Evolutionary conservation across 2,113 vertebrate species (phyloP), one percentile per base, ranked within the genome.

Genomic region (Danio rerio): DNA sequence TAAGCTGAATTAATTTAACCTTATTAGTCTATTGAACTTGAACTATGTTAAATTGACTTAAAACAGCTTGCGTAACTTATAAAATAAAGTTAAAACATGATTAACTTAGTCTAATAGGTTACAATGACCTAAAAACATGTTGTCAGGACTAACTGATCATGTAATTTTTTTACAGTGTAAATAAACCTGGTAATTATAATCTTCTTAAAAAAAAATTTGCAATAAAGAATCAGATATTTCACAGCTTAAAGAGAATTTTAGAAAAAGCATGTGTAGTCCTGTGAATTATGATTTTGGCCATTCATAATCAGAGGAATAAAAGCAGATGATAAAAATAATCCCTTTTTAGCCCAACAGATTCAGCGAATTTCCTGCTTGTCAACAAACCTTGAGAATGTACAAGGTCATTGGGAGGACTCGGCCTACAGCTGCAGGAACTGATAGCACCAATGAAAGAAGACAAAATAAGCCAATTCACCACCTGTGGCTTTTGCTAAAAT

Each of bases 331-430:
- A 47, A 11, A 47, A 10, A 1, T 6, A 68, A 18, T 47, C 16
- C 0, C 47, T 47, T 43, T 68, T 68, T 45, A 45, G 7, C 9
- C 42, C 40, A 66, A n/a, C 7, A 6, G 63, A 66, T 66, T 66
- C 9, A 45, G 0, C 2, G 15, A 43, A 65, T n/a, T n/a, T 43
- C 15, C 13, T 66, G 63, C 16, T 47, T n/a, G 13, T 43, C 31
- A 68, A 68, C 43, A 68, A 47, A 47, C 65, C 9, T 66, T 47
- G 65, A 47, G 65, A 68, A 68, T 15, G 16, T 15, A n/a, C 40
- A 43, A n/a, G 63, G 8, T 16, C 42, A 66, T n/a, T 45, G 42
- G 42, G 42, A 45, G 15, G 42, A 66, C 63, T 45, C 8, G 63
- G 42, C 15, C 31, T 43, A 45, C 42, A 66, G 63, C 63, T 66